Evolutionary conservation across 1,140 invertebrate genomes (phyloP), one percentile per base, ranked within the genome.

Genomic region (Psix sp.): DNA sequence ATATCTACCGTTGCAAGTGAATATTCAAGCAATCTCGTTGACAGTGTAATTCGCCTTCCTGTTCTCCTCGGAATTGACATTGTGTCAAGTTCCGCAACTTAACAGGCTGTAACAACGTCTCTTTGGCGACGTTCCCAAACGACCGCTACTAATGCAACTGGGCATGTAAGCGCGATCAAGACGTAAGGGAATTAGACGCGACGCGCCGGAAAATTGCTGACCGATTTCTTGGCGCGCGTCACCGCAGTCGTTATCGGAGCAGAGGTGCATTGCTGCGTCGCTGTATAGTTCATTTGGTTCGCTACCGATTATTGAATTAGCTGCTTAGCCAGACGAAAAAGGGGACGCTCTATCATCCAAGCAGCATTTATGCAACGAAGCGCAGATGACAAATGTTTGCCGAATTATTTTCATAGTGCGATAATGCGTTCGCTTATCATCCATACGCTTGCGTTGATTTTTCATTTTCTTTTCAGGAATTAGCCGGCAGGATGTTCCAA

Each of bases 231-330:
- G 56, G 54, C 52, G 18, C 38, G 11, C 62, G 33, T 10, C 26
- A 29, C 26, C 26, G 26, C 49, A 42, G 14, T 26, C 52, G 29
- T 57, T 59, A 59, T 46, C 33, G 14, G 26, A n/a, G n/a, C n/a
- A n/a, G n/a, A n/a, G n/a, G n/a, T n/a, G n/a, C 26, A 49, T 39
- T 24, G 15, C 38, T 14, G 17, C 39, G 11, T 39, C 16, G 10
- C 24, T 51, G n/a, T 24, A 43, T 13, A 35, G 46, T 43, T 57
- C 45, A 48, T 62, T 59, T 40, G 24, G 16, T 31, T 7, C 24
- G 29, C 0, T 21, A 29, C 35, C 56, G 56, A 63, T 62, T 49
- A 62, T 71, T 63, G 56, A 62, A 62, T 71, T 71, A 71, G 54
- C 26, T n/a, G 13, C 20, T 7, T 45, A 15, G 14, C 6, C 5